Evolutionary conservation across 2,113 vertebrate genomes (phyloP).

Genomic region (Myiopsitta monachus): DNA sequence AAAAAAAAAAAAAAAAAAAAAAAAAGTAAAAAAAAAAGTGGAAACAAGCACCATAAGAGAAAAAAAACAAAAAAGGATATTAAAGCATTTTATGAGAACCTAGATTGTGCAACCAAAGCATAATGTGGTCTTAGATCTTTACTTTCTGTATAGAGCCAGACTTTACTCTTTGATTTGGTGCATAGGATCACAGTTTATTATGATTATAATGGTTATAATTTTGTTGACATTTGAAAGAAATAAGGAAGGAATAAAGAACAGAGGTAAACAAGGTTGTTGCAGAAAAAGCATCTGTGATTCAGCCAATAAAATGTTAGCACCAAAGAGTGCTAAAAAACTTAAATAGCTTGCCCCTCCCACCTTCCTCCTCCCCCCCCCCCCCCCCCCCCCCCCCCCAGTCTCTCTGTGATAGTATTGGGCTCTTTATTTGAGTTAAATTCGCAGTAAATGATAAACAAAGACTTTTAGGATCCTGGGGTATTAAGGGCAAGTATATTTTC

Average conservation of each 20-base stretch:
- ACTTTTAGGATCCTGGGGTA: fast-evolving
- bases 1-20: background rate
- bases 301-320: background rate
- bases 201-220: background rate
- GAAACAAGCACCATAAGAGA: background rate
- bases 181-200: slow-evolving; percentile 7
- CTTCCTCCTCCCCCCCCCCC: background rate
- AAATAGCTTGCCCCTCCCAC: background rate
- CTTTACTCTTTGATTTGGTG: slow-evolving; percentile 6
- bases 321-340: background rate
- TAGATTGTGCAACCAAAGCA: background rate
- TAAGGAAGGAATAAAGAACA: background rate
- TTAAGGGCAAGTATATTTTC: background rate
- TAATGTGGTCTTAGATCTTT: slow-evolving; percentile 4
- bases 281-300: background rate
- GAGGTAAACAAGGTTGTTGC: background rate
- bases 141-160: slow-evolving; percentile 3
- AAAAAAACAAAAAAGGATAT: background rate
- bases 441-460: background rate
- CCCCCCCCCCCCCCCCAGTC: background rate
- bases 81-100: slow-evolving; percentile 11
- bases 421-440: background rate
- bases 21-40: background rate
- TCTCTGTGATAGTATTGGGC: fast-evolving
- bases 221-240: slow-evolving; percentile 46